These are phyloP conservation scores for Amblyornis subalaris DNA, from an alignment of 2,113 vertebrate species.

Conservation along the genomic window DNA sequence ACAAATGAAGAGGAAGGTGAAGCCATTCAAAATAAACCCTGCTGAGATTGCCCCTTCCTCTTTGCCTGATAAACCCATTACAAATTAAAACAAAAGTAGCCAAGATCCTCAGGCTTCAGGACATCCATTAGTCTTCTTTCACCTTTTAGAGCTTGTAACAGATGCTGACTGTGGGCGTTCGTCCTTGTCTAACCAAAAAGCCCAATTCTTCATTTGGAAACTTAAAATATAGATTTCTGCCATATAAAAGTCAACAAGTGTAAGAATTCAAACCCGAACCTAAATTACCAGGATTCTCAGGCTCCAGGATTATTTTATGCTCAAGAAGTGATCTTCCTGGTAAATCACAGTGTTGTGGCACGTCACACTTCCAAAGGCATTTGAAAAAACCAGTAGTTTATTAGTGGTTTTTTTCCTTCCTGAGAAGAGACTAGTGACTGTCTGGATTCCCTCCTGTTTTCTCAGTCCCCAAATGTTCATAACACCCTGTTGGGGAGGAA, in stretches of 20 bases:
- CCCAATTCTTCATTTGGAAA: neutral
- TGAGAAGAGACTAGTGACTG: neutral
- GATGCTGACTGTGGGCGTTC: neutral
- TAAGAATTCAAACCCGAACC: neutral
- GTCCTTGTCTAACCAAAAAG: neutral
- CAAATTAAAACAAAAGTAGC: constrained; percentile 19
- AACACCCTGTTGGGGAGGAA: constrained; percentile 32
- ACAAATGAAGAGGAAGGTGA: neutral
- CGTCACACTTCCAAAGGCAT: neutral
- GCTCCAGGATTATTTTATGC: neutral
- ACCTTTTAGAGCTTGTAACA: neutral
- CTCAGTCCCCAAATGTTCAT: neutral
- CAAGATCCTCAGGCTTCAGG: neutral
- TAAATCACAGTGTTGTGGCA: neutral
- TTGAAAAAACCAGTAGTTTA: neutral
- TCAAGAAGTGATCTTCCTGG: neutral
- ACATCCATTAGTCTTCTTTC: neutral
- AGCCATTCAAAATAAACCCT: neutral
- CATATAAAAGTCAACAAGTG: neutral
- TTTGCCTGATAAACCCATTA: neutral
- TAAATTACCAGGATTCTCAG: neutral
- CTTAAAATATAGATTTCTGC: neutral
- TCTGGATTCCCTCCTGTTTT: neutral
- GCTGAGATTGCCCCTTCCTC: neutral
- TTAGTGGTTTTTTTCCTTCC: neutral